Base-by-base conservation (phyloP, 1,140 invertebrate genomes). In the Eupeodes corollae region DNA sequence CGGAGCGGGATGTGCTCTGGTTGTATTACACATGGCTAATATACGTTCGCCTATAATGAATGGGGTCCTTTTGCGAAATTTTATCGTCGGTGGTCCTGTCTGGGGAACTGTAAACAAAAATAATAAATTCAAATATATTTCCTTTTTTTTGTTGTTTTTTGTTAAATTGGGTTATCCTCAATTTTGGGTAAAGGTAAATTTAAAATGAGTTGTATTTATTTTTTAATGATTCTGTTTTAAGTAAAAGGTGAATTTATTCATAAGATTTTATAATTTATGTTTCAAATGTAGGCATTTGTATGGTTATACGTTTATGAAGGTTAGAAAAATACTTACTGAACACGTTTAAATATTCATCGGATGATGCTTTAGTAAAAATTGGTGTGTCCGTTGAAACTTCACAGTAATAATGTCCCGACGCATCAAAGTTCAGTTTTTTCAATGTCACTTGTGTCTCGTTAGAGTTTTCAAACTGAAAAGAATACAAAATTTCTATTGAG, bases 21-120 rank as follows among this genome's bases (percentile, higher is more conserved):
- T 76, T 34, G 84, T 86, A 48, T 83, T 83, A 61, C 86, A 88
- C 52, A 84, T 82, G 6, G 84, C 84, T 58, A 86, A 79, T 44
- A 89, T 63, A 53, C 73, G 73, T 52, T 88, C 84, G 37, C 78
- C 82, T 3, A 84, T 73, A 38, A 72, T 72, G 58, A 84, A 81
- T 47, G 75, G 73, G 44, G 57, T 59, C 3, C 73, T 71, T 56
- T 85, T 82, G 49, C 78, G 75, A 53, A 86, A 83, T 52, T 77
- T 81, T 64, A 88, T 85, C 51, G 72, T 72, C 46, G 84, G 84
- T 63, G 79, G 75, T 50, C 73, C 71, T 56, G 71, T 74, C 64
- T 87, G 84, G 19, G 79, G 80, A 61, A 79, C 84, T 88, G 68
- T 44, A 76, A 76, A n/a, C n/a, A n/a, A 57, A 52, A 53, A 55